Conservation (phyloP, 2,797 vertebrate genomes). For the Falco naumanni region DNA sequence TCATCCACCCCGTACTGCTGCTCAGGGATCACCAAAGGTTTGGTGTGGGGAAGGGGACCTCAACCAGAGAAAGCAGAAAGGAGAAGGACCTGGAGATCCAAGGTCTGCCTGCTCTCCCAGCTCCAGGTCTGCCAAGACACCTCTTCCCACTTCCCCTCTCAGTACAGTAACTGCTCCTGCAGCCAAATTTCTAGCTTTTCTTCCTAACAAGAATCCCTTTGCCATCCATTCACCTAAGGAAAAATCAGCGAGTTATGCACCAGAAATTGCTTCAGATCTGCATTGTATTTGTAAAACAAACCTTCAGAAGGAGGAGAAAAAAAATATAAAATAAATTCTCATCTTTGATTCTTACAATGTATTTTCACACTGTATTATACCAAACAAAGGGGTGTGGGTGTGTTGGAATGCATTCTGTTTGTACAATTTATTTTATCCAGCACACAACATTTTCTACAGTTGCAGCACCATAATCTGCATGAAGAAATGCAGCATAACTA, state of each 20-base stretch:
- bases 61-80: background rate
- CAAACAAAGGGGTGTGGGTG: background rate
- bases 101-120: background rate
- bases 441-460: background rate
- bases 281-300: background rate
- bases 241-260: background rate
- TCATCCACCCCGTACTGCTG: background rate
- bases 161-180: background rate
- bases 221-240: background rate
- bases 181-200: background rate
- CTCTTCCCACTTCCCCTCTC: background rate
- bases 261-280: background rate
- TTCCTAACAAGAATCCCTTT: background rate
- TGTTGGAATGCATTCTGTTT: background rate
- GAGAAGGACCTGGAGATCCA: background rate
- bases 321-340: background rate
- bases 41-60: background rate
- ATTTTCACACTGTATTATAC: background rate
- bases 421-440: background rate
- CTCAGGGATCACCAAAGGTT: background rate
- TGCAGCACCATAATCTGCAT: background rate
- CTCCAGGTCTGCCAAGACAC: background rate
- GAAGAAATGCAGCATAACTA: background rate
- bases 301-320: background rate
- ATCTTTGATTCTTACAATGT: background rate